Evolutionary conservation across 2,888 invertebrate genomes (phyloP), one percentile per base, ranked within the genome.

Genomic region (Parnassius glacialis): DNA sequence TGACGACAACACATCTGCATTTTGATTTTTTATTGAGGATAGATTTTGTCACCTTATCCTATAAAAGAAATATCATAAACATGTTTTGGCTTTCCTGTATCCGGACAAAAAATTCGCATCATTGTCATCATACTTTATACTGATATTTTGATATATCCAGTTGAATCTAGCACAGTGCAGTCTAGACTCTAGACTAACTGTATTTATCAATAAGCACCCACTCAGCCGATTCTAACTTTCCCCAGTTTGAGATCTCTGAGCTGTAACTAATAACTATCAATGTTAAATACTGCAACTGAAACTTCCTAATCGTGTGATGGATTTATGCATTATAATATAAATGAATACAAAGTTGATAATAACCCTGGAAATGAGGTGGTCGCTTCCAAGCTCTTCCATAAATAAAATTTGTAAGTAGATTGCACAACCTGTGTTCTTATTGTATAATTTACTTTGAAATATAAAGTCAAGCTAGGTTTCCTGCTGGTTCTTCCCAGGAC

Each of bases 201-300:
- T 79, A 79, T 76, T 74, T 74, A 74, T 76, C 75, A 74, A 73
- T 74, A 78, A 79, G 73, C 78, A 74, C 78, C 75, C 74, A 80
- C 78, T 72, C 67, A 71, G 71, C 70, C 73, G 73, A 71, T 74
- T 75, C 75, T 70, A 79, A 85, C 88, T 89, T 88, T 88, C 89
- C 84, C 87, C 77, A 69, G 83, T 81, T 82, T 85, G 75, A 85
- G 82, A 79, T 81, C 81, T 80, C 70, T 66, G 74, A 73, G 74
- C 70, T 79, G 67, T 64, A 66, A 67, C 69, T 68, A 70, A 67
- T 69, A 70, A 70, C 57, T 67, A 66, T 58, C 61, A 74, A 70
- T 67, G 64, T 59, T 65, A 48, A 56, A 62, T 64, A 68, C 60
- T 62, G 20, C 45, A 45, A 44, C 41, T 41, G 10, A 60, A 43